These are phyloP conservation scores for Ochropleura plecta DNA, from an alignment of 2,888 invertebrate species.

Conservation along the genomic window DNA sequence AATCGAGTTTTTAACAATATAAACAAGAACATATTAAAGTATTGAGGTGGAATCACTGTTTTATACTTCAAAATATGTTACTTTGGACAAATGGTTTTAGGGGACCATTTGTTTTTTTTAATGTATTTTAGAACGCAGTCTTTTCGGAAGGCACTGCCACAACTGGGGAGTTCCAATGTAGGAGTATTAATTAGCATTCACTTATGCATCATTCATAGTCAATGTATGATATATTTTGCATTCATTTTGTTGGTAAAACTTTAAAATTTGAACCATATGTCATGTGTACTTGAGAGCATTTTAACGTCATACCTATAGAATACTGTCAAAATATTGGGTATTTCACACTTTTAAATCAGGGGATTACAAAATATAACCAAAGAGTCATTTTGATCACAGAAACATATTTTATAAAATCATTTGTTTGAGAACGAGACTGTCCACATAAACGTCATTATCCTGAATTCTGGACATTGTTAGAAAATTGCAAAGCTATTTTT, in stretches of 20 bases:
- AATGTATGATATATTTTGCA: slow-evolving; percentile 1
- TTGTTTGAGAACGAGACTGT: neutral
- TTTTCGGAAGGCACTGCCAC: slow-evolving; percentile 65
- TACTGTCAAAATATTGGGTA: neutral
- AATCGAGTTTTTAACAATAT: neutral
- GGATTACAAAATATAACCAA: neutral
- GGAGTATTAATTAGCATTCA: slow-evolving; percentile 11
- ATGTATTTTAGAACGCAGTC: slow-evolving; percentile 52
- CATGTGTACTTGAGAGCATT: neutral
- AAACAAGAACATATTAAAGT: slow-evolving; percentile 4
- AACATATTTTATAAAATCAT: neutral
- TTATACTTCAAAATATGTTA: neutral
- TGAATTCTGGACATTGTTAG: neutral
- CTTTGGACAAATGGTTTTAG: neutral
- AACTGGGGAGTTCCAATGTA: slow-evolving; percentile 12
- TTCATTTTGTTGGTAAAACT: neutral
- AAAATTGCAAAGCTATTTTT: slow-evolving; percentile 1
- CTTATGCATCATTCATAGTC: neutral
- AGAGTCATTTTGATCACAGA: neutral
- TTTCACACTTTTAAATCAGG: neutral
- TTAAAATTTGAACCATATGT: neutral
- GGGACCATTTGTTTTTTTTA: neutral
- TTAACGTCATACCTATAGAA: neutral
- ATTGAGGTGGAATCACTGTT: neutral
- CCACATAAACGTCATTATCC: neutral